Percentiles rank a stretch among this genome's conserved stretches.
These are phyloP conservation scores for Parazoanthus darwini DNA, from an alignment of 92 coral and sea anemone species.

Conservation along the genomic window DNA sequence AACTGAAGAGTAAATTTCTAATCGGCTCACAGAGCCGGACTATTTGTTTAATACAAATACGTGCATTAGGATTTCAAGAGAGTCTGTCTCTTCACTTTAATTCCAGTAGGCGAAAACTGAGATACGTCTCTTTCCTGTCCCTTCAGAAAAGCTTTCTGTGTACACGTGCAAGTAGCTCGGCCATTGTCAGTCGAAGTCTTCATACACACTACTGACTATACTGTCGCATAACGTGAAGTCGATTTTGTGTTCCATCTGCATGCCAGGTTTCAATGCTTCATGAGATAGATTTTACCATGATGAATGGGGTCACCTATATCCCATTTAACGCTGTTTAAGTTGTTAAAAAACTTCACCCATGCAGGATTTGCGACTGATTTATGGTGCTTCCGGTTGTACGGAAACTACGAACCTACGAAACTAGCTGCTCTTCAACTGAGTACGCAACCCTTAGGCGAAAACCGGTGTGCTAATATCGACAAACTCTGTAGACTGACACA, in stretches of 20 bases:
- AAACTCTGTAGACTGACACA: not conserved
- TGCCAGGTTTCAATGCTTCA: conserved; percentile 8
- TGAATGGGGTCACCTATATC: conserved; percentile 21
- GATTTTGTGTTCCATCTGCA: not conserved
- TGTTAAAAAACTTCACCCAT: not conserved
- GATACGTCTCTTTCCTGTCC: no score
- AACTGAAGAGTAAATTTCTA: no score
- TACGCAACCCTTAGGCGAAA: not conserved
- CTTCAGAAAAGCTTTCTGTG: not conserved
- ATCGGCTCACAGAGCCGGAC: not conserved
- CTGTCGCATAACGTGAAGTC: not conserved
- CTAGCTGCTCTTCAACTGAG: no score
- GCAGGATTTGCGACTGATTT: conserved; percentile 14
- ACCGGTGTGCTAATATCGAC: not conserved
- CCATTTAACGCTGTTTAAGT: conserved; percentile 5
- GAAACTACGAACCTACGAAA: not conserved
- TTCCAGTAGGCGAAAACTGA: no score
- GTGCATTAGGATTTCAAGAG: no score
- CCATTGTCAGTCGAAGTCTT: not conserved
- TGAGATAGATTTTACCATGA: conserved; percentile 14
- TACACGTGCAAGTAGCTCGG: not conserved
- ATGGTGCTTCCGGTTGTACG: conserved; percentile 8
- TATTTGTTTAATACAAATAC: no score
- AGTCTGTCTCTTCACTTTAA: no score
- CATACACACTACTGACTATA: not conserved